These are phyloP conservation scores for Drosophila paramelanica DNA, from an alignment of 2,888 invertebrate species.

Conservation along the genomic window DNA sequence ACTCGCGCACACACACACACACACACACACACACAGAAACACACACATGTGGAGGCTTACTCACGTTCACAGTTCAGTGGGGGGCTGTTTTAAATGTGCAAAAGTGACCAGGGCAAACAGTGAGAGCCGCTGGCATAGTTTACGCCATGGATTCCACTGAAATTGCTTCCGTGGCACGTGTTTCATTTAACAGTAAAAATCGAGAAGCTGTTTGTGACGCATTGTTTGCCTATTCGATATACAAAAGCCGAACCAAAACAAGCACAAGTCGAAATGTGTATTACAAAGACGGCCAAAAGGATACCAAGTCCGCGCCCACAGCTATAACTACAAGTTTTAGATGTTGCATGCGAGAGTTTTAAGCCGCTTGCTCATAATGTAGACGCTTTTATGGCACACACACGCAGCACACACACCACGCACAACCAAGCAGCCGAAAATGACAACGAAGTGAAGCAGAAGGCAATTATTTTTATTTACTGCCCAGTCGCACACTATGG, in stretches of 20 bases:
- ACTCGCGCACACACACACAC: conserved; percentile 7
- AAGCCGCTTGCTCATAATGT: conserved; percentile 68
- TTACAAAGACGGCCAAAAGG: conserved; percentile 33
- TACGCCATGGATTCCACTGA: conserved; percentile 69
- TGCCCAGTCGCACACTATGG: conserved; percentile 82
- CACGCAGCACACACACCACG: conserved; percentile 32
- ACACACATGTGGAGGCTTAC: not conserved
- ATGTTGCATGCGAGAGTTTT: conserved; percentile 65
- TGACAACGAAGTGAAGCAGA: conserved; percentile 78
- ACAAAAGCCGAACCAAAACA: conserved; percentile 17
- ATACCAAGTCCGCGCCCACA: conserved; percentile 7
- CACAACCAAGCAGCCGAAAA: conserved; percentile 53
- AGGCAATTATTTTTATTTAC: conserved; percentile 84
- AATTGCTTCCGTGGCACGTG: conserved; percentile 82
- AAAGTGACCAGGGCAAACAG: conserved; percentile 46
- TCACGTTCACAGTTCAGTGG: conserved; percentile 21
- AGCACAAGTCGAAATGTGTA: conserved; percentile 55
- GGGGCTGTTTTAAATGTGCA: conserved; percentile 53
- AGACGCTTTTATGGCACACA: conserved; percentile 66
- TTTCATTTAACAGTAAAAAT: conserved; percentile 78
- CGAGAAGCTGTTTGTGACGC: conserved; percentile 50
- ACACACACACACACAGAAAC: conserved; percentile 1
- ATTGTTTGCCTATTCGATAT: conserved; percentile 60
- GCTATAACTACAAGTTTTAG: conserved; percentile 11
- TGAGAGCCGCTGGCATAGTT: conserved; percentile 44